phyloP scores from a whole-genome alignment of 2,113 vertebrate genomes.

The Protomyctophum bolini region DNA sequence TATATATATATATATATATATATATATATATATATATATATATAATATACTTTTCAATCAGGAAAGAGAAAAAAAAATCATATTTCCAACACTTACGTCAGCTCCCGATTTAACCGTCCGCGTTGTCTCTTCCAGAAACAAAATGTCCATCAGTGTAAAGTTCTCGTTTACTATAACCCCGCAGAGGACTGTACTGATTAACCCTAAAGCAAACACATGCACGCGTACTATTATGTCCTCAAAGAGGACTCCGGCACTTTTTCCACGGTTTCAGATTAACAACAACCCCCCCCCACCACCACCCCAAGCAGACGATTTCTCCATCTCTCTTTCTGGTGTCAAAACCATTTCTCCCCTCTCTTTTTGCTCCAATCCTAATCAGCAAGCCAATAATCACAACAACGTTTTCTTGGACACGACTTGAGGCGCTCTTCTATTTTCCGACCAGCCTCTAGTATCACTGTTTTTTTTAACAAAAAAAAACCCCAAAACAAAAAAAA shows the following conservation, averaged over 20 bases:
- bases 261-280: constrained; percentile 53
- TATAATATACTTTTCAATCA: too few species aligned
- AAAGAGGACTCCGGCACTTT: constrained; percentile 27
- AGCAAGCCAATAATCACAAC: too few species aligned
- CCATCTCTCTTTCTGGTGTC: neutral
- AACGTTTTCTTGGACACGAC: too few species aligned
- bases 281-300: too few species aligned
- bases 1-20: too few species aligned
- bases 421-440: too few species aligned
- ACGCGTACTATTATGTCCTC: constrained; percentile 21
- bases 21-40: too few species aligned
- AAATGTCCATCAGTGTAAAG: constrained; percentile 51
- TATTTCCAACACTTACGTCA: constrained; percentile 58
- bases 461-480: too few species aligned
- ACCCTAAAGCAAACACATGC: constrained; percentile 78
- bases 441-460: too few species aligned
- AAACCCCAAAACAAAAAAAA: too few species aligned
- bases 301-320: constrained; percentile 9
- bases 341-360: neutral
- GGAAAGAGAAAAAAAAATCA: neutral
- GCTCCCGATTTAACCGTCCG: constrained; percentile 31
- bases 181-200: constrained; percentile 78
- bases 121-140: constrained; percentile 46
- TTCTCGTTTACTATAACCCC: constrained; percentile 68
- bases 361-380: neutral